phyloP scores from a whole-genome alignment of 2,113 vertebrate species.

The Chlorocebus sabaeus region DNA sequence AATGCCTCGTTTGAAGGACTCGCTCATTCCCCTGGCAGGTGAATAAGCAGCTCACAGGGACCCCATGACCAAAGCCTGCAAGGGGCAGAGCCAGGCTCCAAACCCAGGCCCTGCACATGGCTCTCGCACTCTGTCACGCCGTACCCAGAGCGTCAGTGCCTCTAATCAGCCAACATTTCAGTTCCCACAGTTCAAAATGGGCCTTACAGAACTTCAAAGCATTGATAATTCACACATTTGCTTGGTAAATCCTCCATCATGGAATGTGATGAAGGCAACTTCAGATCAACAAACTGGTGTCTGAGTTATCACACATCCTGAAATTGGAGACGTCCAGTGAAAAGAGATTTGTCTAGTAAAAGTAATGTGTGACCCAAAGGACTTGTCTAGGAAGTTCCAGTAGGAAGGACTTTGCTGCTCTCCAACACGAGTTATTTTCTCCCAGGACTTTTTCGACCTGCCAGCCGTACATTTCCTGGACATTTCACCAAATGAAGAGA shows the following conservation, averaged over 20 bases:
- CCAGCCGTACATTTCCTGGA: neutral
- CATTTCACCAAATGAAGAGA: constrained; percentile 21
- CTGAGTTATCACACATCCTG: neutral
- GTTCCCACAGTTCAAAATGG: neutral
- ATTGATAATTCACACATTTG: neutral
- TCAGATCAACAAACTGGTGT: no score
- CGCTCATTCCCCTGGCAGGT: neutral
- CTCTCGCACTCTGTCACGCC: accelerated
- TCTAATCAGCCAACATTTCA: neutral
- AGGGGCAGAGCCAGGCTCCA: neutral
- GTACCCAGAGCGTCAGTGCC: neutral
- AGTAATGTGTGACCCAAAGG: accelerated
- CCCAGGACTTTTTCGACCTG: neutral
- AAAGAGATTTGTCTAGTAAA: no score
- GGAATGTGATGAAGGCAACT: neutral
- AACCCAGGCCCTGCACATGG: neutral
- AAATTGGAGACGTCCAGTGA: no score
- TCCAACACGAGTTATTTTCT: neutral
- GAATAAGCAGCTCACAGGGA: accelerated
- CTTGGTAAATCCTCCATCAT: neutral
- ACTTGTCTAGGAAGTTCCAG: no score
- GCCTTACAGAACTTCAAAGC: neutral
- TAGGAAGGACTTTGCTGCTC: neutral
- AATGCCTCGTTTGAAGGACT: neutral
- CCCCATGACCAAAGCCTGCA: accelerated